A percentile compares a stretch with the other conserved stretches of the same genome.
phyloP scores from a whole-genome alignment of 2,113 vertebrate genomes.

The Zosterops pallidus region DNA sequence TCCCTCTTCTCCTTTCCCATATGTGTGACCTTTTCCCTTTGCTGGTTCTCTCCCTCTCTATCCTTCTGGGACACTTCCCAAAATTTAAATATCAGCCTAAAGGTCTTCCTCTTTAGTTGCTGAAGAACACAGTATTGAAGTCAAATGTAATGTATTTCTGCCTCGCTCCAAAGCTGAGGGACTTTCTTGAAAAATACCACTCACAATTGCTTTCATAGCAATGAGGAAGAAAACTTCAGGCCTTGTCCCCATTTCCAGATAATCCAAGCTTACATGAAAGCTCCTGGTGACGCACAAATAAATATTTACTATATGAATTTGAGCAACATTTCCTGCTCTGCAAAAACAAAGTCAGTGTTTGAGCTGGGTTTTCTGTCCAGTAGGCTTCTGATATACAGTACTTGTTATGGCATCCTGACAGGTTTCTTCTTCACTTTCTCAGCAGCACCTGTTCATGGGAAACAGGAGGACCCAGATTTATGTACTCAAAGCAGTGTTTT shows the following conservation, averaged over 20 bases:
- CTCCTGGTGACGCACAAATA: conserved; percentile 21
- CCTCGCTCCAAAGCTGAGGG: neutral
- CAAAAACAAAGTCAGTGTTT: conserved; percentile 50
- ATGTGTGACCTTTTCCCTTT: neutral
- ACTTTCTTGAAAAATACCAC: neutral
- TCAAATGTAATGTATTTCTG: neutral
- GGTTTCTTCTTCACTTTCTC: conserved; percentile 53
- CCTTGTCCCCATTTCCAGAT: neutral
- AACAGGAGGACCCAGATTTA: conserved; percentile 23
- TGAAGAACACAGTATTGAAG: neutral
- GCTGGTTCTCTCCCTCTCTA: neutral
- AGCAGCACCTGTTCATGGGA: conserved; percentile 49
- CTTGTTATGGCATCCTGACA: conserved; percentile 66
- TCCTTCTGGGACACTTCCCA: neutral
- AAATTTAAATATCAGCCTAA: neutral
- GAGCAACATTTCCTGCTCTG: conserved; percentile 20
- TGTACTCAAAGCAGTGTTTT: conserved; percentile 33
- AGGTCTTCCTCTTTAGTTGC: neutral
- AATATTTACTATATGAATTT: conserved; percentile 60
- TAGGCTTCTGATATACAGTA: conserved; percentile 35
- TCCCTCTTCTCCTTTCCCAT: neutral
- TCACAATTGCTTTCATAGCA: neutral
- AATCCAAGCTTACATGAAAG: conserved; percentile 13
- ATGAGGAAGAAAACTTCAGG: conserved; percentile 2
- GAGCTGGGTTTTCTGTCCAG: conserved; percentile 30